Percentiles rank a stretch among this genome's conserved stretches.
Evolutionary conservation across 2,113 vertebrate genomes (phyloP).

Genomic region (Trogon melanurus): DNA sequence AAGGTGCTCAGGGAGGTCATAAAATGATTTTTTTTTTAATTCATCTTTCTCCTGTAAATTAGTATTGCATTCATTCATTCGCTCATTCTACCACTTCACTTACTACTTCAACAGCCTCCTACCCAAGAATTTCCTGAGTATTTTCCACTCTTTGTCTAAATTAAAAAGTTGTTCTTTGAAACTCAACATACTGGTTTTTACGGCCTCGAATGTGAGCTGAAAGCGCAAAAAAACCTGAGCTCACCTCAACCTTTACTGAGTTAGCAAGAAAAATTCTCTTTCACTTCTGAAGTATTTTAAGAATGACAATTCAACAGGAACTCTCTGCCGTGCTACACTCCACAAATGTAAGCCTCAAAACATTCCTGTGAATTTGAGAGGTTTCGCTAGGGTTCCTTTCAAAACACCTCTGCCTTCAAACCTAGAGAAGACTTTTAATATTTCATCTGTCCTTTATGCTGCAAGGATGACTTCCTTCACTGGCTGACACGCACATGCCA

Average conservation of each 20-base stretch:
- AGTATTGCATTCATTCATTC: background rate
- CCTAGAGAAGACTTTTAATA: background rate
- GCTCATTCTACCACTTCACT: background rate
- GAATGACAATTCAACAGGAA: background rate
- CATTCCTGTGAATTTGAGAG: background rate
- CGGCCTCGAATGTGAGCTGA: background rate
- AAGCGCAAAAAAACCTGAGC: background rate
- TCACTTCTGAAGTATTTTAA: background rate
- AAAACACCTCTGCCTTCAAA: background rate
- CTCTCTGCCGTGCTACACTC: background rate
- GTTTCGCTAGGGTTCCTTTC: background rate
- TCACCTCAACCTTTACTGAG: background rate
- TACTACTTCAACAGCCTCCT: background rate
- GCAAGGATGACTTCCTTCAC: background rate
- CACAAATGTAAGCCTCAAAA: background rate
- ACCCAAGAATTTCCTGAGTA: background rate
- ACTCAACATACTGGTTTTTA: background rate
- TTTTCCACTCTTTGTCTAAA: background rate
- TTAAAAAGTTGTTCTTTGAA: background rate
- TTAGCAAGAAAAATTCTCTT: background rate
- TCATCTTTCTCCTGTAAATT: background rate
- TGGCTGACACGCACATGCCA: background rate
- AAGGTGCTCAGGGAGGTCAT: background rate
- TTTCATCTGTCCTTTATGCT: background rate
- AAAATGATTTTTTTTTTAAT: background rate